Conservation (phyloP, 2,113 vertebrate genomes). For the Meriones unguiculatus region DNA sequence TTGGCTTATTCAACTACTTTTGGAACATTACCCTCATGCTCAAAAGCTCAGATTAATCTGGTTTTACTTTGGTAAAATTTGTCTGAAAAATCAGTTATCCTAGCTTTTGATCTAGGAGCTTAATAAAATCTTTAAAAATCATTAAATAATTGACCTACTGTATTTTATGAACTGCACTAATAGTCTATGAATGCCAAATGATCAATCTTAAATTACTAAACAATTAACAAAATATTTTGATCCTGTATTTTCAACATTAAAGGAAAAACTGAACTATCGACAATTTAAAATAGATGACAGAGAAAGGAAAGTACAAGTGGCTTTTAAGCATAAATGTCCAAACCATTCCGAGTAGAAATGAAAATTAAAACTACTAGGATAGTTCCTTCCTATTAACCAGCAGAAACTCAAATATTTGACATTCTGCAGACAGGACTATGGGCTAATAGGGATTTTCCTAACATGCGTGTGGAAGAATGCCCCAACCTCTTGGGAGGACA, state of each 20-base stretch:
- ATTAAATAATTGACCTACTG: neutral
- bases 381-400: conserved; percentile 15
- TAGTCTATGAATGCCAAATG: neutral
- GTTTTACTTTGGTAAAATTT: conserved; percentile 56
- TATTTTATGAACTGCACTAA: conserved; percentile 41
- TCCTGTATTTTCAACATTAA: conserved; percentile 35
- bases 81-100: conserved; percentile 54
- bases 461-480: neutral
- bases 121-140: conserved; percentile 56
- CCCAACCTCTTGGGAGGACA: conserved; percentile 20
- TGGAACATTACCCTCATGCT: conserved; percentile 12
- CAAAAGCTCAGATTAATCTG: conserved; percentile 55
- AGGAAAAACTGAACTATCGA: conserved; percentile 17
- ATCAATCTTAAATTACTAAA: conserved; percentile 50
- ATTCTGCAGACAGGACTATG: neutral
- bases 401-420: conserved; percentile 45
- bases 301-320: neutral
- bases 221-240: conserved; percentile 26
- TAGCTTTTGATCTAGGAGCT: conserved; percentile 32
- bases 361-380: conserved; percentile 26
- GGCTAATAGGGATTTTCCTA: conserved; percentile 29
- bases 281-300: neutral
- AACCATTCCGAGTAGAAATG: conserved; percentile 26
- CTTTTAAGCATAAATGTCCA: conserved; percentile 40
- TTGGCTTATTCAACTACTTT: conserved; percentile 44